A percentile compares a stretch with the other conserved stretches of the same genome.
phyloP scores from a whole-genome alignment of 2,797 vertebrate genomes.

The Cyclura pinguis region DNA sequence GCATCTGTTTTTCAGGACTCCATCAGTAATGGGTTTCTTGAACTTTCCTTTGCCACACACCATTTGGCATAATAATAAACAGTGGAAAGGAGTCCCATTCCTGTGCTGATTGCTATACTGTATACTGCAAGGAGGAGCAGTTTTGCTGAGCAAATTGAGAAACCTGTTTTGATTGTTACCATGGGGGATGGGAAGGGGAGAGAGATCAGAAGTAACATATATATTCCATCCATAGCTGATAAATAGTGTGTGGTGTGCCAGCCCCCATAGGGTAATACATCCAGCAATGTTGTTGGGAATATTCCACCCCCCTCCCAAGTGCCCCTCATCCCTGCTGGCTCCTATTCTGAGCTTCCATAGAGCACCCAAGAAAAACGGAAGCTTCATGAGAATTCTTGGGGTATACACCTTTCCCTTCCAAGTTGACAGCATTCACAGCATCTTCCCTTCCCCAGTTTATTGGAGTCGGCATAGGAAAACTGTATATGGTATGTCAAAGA shows the following conservation, averaged over 20 bases:
- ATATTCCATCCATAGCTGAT: background rate
- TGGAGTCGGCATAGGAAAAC: background rate
- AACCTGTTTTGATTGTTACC: constrained; percentile 43
- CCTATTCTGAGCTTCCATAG: background rate
- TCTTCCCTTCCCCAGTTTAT: background rate
- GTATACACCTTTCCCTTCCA: background rate
- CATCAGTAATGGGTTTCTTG: constrained; percentile 11
- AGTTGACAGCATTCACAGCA: background rate
- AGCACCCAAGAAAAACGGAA: background rate
- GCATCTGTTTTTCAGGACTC: constrained; percentile 16
- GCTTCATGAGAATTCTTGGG: background rate
- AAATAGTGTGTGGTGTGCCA: constrained; percentile 5
- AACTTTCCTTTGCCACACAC: constrained; percentile 53
- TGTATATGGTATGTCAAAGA: background rate
- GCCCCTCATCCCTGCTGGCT: background rate
- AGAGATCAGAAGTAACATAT: constrained; percentile 17
- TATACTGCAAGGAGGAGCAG: constrained; percentile 56
- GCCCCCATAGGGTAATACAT: background rate
- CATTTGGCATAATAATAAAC: constrained; percentile 10
- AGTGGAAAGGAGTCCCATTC: constrained; percentile 53
- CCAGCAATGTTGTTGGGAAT: constrained; percentile 24
- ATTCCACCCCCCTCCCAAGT: background rate
- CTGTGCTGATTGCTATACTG: constrained; percentile 59
- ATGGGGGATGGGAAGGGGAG: constrained; percentile 53
- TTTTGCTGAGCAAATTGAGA: constrained; percentile 59